Evolutionary conservation across 2,113 vertebrate species (phyloP), one percentile per base, ranked within the genome.

Genomic region (Pristiophorus japonicus): DNA sequence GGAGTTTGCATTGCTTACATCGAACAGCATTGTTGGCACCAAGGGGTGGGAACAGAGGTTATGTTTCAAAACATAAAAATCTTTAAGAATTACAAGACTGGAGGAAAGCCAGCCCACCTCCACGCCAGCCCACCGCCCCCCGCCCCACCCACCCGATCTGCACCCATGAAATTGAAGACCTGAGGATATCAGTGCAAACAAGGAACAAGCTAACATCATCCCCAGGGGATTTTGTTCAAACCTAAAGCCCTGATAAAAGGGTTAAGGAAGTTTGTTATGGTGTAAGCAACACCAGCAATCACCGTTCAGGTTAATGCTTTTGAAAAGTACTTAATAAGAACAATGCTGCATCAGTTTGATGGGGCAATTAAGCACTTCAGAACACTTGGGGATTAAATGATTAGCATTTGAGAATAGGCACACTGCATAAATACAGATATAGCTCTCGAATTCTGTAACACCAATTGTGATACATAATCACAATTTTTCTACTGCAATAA

Each of bases 241-340:
- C n/a, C 75, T 38, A 38, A 78, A 78, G 34, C 12, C 30, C 34
- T 11, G 10, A 75, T n/a, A 34, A 75, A 75, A 75, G 11, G 75
- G 75, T 81, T 42, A 42, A 38, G n/a, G 38, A 5, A 81, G 38
- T 34, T 7, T 42, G n/a, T 78, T n/a, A 45, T 45, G 38, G 42
- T 81, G 78, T 20, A 45, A 38, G 78, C 38, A 81, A 5, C 4
- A 34, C 30, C 30, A 34, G 70, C 70, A 73, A 73, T 73, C 70
- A 73, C n/a, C 70, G 45, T 18, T 42, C 78, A 81, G 38, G 18
- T 42, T 45, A 81, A 45, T 81, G 38, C 45, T 81, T 78, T 45
- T 81, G 78, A 81, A 81, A 45, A 81, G 78, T 81, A 81, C 38
- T 81, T 81, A 81, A 81, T 81, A 38, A 81, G 16, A 81, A 81